These are phyloP conservation scores for Lithophane socia DNA, from an alignment of 2,888 invertebrate genomes.

Conservation along the genomic window DNA sequence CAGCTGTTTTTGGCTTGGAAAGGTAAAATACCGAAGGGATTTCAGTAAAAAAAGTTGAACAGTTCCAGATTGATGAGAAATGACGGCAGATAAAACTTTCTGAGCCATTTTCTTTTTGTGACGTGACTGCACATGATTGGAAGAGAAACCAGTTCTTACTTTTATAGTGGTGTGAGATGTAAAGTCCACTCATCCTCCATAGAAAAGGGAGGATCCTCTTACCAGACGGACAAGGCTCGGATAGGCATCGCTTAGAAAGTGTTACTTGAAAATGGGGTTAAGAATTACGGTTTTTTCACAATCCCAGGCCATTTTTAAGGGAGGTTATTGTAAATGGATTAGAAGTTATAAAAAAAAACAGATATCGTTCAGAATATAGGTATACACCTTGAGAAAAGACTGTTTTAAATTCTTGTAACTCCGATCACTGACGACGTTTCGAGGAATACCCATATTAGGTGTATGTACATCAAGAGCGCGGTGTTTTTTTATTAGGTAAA, in stretches of 20 bases:
- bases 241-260: not conserved
- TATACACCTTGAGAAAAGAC: not conserved
- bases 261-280: conserved; percentile 14
- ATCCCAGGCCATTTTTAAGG: not conserved
- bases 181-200: not conserved
- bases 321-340: not conserved
- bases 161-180: not conserved
- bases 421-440: not conserved
- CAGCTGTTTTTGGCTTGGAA: not conserved
- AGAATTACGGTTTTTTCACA: not conserved
- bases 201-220: no score
- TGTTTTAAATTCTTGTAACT: not conserved
- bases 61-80: conserved; percentile 9
- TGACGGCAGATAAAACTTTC: not conserved
- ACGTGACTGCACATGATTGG: not conserved
- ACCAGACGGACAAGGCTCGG: not conserved
- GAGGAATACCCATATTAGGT: not conserved
- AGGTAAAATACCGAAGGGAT: conserved; percentile 5
- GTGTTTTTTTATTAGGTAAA: not conserved
- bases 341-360: not conserved
- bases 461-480: not conserved
- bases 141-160: not conserved
- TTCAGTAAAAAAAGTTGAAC: not conserved
- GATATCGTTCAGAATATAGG: not conserved
- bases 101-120: not conserved